phyloP scores from a whole-genome alignment of 1,140 invertebrate genomes.

The Calliphora vicina region DNA sequence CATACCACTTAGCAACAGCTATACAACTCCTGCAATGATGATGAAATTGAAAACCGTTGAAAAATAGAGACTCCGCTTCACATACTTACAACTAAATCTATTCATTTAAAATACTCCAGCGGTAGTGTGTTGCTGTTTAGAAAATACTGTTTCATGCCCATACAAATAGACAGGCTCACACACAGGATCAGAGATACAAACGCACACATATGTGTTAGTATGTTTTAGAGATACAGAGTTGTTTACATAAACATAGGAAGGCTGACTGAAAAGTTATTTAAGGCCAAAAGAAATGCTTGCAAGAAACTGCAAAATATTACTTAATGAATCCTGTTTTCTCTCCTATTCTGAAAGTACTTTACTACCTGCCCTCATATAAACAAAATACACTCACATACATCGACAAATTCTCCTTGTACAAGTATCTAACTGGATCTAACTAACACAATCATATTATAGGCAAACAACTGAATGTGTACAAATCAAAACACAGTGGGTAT shows the following conservation, averaged over 20 bases:
- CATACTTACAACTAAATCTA: too few species aligned
- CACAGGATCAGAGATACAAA: neutral
- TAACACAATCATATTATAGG: neutral
- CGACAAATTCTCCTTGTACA: too few species aligned
- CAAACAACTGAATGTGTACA: neutral
- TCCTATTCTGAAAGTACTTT: too few species aligned
- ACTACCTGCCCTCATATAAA: too few species aligned
- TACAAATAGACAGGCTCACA: neutral
- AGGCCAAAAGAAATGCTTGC: too few species aligned
- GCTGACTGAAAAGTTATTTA: too few species aligned
- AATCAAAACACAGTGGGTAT: neutral
- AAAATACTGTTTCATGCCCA: neutral
- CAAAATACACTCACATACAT: too few species aligned
- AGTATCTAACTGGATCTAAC: too few species aligned
- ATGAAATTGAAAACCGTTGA: neutral
- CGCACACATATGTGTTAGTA: neutral
- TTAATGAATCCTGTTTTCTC: too few species aligned
- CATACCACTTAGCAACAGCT: neutral
- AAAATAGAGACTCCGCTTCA: neutral
- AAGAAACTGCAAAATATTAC: too few species aligned
- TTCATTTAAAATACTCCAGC: neutral
- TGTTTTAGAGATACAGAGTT: neutral
- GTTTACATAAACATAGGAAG: too few species aligned
- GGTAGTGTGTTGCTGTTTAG: neutral
- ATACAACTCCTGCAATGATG: neutral